Percentiles rank a stretch among this genome's conserved stretches.
phyloP scores from a whole-genome alignment of 2,888 invertebrate genomes.

The Eugnorisma glareosa region DNA sequence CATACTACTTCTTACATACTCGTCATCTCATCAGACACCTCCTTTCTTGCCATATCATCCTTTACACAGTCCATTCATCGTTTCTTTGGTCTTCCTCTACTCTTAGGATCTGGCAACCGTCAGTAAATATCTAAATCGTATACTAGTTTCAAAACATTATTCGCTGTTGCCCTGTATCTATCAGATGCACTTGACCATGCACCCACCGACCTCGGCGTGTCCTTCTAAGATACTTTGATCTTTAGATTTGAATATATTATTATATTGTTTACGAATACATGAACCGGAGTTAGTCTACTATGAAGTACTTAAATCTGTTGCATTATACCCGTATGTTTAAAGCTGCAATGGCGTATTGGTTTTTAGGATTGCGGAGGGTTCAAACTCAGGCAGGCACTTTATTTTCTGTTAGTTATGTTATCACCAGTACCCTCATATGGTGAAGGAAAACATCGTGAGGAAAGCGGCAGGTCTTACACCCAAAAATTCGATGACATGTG shows the following conservation, averaged over 20 bases:
- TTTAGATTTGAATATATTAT: conserved; percentile 58
- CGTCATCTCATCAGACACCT: no score
- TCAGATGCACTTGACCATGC: conserved; percentile 50
- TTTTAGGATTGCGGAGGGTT: neutral
- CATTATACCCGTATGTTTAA: neutral
- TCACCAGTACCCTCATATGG: neutral
- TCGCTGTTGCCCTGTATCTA: conserved; percentile 33
- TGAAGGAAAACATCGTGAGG: neutral
- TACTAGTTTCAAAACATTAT: conserved; percentile 56
- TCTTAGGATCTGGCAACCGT: neutral
- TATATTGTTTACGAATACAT: conserved; percentile 36
- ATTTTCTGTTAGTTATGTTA: no score
- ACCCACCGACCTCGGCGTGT: conserved; percentile 52
- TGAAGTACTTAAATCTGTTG: conserved; percentile 1
- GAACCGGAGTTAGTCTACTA: conserved; percentile 11
- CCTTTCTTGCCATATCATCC: no score
- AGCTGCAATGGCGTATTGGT: neutral
- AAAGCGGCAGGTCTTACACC: neutral
- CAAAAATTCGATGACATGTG: neutral
- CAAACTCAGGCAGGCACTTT: neutral
- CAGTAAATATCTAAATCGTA: neutral
- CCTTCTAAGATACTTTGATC: conserved; percentile 59
- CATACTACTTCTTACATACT: no score
- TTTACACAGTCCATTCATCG: no score
- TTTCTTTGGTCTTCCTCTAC: no score